A percentile compares a stretch with the other conserved stretches of the same genome.
Conservation (phyloP, 2,888 invertebrate species). For the Pachymerium ferrugineum region DNA sequence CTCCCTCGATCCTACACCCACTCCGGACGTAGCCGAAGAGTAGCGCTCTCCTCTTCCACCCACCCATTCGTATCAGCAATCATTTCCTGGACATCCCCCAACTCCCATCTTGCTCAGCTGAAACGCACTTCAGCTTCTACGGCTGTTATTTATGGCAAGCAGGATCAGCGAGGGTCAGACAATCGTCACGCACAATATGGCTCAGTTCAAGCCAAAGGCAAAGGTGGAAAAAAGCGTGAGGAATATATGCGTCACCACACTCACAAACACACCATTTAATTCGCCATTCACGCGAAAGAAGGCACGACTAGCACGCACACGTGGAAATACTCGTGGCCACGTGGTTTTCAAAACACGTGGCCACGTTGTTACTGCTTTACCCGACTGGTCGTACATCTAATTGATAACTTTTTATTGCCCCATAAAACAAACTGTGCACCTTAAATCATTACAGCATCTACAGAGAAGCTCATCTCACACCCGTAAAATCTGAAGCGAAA, state of each 20-base stretch:
- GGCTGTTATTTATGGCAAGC: background rate
- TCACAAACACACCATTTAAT: background rate
- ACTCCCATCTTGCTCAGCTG: no score
- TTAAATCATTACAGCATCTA: background rate
- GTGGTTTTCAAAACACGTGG: background rate
- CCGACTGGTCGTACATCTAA: slow-evolving; percentile 22
- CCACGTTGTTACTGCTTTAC: background rate
- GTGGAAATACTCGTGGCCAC: background rate
- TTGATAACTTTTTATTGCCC: slow-evolving; percentile 20
- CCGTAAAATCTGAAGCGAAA: background rate
- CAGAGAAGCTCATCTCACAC: background rate
- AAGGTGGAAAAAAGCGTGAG: background rate
- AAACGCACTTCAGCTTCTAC: slow-evolving; percentile 11
- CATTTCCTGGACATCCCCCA: slow-evolving; percentile 20
- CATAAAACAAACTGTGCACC: slow-evolving; percentile 20
- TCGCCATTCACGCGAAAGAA: background rate
- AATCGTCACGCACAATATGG: slow-evolving; percentile 25
- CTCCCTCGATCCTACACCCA: background rate
- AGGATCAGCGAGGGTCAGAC: slow-evolving; percentile 9
- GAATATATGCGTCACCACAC: no score
- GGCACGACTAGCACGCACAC: background rate
- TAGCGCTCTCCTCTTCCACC: background rate
- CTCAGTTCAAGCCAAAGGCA: background rate
- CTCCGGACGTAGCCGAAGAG: background rate
- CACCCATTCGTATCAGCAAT: slow-evolving; percentile 19